Percentiles rank a stretch among this genome's conserved stretches.
Conservation (phyloP, 2,797 vertebrate species). For the Enteromius paludinosus region DNA sequence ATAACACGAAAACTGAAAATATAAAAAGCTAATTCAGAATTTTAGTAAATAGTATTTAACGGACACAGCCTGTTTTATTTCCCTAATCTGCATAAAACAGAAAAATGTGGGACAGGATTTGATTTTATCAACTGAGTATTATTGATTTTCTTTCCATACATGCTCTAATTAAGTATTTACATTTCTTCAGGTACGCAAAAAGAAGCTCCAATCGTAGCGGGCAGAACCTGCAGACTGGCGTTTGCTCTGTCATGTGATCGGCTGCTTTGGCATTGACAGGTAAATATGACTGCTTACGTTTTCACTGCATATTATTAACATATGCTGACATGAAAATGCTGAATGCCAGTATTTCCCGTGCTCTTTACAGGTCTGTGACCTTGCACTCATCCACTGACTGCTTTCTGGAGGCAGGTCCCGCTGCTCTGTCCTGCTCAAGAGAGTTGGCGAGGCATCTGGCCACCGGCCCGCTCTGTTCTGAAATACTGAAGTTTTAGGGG, state of each 20-base stretch:
- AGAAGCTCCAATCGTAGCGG: constrained; percentile 74
- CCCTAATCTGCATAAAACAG: neutral
- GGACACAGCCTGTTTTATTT: neutral
- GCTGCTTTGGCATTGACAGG: constrained; percentile 57
- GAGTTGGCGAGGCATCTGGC: constrained; percentile 44
- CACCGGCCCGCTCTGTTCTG: constrained; percentile 45
- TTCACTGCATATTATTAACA: neutral
- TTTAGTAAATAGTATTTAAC: neutral
- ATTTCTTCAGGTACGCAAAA: constrained; percentile 69
- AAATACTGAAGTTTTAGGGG: constrained; percentile 51
- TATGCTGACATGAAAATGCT: neutral
- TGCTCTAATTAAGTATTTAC: neutral
- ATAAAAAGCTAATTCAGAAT: neutral
- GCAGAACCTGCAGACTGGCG: constrained; percentile 86
- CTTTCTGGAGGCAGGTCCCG: constrained; percentile 58
- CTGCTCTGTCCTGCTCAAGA: constrained; percentile 31
- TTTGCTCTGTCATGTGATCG: constrained; percentile 93
- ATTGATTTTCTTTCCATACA: neutral
- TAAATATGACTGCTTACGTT: constrained; percentile 40
- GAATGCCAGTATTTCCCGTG: constrained; percentile 43
- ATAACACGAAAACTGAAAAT: neutral
- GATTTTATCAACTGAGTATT: neutral
- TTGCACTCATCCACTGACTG: constrained; percentile 65
- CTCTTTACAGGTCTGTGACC: constrained; percentile 69
- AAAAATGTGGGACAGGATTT: neutral